phyloP scores from a whole-genome alignment of 2,797 vertebrate genomes.

The Hydrocynus forskahlii region DNA sequence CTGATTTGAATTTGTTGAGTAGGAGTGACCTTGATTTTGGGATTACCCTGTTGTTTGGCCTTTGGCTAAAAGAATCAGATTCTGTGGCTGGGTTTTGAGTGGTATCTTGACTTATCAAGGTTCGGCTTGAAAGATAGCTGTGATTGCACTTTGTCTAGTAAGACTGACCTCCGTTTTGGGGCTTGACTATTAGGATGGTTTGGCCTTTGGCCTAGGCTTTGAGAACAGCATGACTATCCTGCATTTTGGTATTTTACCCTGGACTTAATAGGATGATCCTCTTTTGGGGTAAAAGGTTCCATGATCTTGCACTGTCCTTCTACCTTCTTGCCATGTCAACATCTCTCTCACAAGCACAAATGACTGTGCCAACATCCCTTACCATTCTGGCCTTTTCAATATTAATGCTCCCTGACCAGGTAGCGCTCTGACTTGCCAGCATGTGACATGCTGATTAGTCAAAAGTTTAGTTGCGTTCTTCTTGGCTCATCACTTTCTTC shows the following conservation, averaged over 20 bases:
- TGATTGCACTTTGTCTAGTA: background rate
- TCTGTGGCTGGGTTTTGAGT: too few species aligned
- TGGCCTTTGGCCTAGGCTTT: background rate
- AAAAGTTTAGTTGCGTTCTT: slow-evolving; percentile 15
- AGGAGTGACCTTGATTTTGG: background rate
- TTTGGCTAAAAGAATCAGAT: background rate
- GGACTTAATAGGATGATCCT: background rate
- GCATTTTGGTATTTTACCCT: background rate
- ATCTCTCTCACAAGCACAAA: background rate
- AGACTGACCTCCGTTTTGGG: background rate
- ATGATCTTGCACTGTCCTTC: background rate
- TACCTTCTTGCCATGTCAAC: background rate
- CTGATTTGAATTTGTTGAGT: background rate
- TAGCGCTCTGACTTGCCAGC: background rate
- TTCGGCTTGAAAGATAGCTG: background rate
- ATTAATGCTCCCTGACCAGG: slow-evolving; percentile 11
- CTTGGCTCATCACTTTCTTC: slow-evolving; percentile 18
- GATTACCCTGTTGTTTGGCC: background rate
- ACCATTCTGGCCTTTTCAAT: background rate
- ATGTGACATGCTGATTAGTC: slow-evolving; percentile 29
- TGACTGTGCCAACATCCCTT: background rate
- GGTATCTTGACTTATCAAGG: too few species aligned
- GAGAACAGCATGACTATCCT: background rate
- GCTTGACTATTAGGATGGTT: background rate
- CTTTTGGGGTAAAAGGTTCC: background rate